A percentile compares a stretch with the other conserved stretches of the same genome.
Conservation (phyloP, 2,797 vertebrate genomes). For the Sebastes variabilis region DNA sequence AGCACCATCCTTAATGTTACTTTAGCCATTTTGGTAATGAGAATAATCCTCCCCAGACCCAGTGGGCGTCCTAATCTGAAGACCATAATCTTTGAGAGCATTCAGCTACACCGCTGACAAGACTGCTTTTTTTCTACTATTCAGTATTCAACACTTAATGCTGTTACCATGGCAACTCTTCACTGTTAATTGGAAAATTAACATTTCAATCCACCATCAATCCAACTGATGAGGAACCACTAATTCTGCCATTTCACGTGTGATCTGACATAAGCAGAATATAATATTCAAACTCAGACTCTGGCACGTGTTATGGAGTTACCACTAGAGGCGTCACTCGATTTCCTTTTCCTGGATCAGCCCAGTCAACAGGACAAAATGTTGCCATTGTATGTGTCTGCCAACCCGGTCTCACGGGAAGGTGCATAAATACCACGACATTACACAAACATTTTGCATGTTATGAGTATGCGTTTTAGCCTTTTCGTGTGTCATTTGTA, state of each 20-base stretch:
- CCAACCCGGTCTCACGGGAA: background rate
- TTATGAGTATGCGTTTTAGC: no score
- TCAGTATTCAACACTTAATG: slow-evolving; percentile 41
- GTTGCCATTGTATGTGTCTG: background rate
- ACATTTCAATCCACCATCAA: slow-evolving; percentile 47
- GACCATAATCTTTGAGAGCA: background rate
- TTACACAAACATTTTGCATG: no score
- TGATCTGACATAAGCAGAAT: slow-evolving; percentile 23
- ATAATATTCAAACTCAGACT: background rate
- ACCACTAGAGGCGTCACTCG: background rate
- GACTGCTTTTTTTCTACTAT: background rate
- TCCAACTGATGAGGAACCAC: slow-evolving; percentile 27
- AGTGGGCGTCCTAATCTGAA: background rate
- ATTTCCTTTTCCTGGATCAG: background rate
- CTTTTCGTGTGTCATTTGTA: no score
- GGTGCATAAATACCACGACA: background rate
- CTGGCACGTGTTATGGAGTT: background rate
- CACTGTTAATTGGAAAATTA: slow-evolving; percentile 53
- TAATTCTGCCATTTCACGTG: slow-evolving; percentile 16
- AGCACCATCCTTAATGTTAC: background rate
- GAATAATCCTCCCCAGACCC: background rate
- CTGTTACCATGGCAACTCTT: slow-evolving; percentile 43
- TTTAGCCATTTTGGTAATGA: background rate
- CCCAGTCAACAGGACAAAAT: background rate
- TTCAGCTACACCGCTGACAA: background rate